phyloP scores from a whole-genome alignment of 2,888 invertebrate species.

The Panopea generosa region DNA sequence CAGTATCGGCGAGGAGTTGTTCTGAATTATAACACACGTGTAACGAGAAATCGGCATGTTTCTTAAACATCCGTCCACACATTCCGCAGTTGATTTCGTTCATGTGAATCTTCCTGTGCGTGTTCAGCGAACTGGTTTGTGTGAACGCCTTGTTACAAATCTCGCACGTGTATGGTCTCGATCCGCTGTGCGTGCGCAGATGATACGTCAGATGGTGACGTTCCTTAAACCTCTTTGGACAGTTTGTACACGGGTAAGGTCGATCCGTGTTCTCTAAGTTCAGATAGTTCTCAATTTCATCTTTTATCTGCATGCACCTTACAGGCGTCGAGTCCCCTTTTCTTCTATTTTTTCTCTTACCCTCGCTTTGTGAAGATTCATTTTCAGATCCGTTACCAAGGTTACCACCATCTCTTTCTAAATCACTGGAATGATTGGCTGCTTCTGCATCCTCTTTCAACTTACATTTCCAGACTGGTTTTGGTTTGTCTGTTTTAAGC shows the following conservation, averaged over 20 bases:
- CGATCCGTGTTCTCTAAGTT: conserved; percentile 16
- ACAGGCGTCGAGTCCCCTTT: no score
- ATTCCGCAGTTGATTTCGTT: conserved; percentile 42
- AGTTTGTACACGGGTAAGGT: conserved; percentile 41
- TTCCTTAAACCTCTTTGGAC: conserved; percentile 54
- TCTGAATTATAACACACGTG: conserved; percentile 33
- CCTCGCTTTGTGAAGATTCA: no score
- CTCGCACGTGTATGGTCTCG: conserved; percentile 40
- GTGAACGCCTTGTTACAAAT: conserved; percentile 45
- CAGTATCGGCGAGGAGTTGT: neutral
- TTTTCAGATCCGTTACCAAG: no score
- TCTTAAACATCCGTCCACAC: conserved; percentile 34
- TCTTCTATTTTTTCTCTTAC: no score
- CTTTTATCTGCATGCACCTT: conserved; percentile 6
- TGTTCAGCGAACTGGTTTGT: conserved; percentile 52
- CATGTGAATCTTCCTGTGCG: conserved; percentile 49
- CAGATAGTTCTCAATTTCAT: conserved; percentile 30
- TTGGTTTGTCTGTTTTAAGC: no score
- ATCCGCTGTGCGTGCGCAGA: conserved; percentile 45
- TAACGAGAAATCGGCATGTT: conserved; percentile 19
- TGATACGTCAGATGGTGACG: conserved; percentile 53
- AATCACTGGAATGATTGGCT: no score
- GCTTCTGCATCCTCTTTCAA: no score
- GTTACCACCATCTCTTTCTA: no score
- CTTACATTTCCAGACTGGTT: no score